Conservation (phyloP, 2,113 vertebrate genomes). For the Phaetusa simplex region DNA sequence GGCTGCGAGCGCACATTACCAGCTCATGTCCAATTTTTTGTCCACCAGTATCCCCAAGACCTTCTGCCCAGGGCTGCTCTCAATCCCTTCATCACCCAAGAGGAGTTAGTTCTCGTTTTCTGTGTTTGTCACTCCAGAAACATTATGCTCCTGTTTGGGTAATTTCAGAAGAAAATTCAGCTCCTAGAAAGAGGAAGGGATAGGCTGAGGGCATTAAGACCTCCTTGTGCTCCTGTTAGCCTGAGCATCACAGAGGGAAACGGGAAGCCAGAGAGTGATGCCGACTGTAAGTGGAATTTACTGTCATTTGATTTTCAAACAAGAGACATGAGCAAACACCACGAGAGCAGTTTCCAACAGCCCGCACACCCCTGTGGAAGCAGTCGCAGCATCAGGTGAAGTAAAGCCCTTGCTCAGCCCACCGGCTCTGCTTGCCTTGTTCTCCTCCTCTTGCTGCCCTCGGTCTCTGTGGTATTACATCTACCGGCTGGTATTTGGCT, state of each 20-base stretch:
- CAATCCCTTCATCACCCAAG: background rate
- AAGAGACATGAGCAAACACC: background rate
- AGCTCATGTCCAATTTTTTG: accelerated
- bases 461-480: background rate
- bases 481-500: accelerated
- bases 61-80: background rate
- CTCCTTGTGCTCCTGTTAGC: background rate
- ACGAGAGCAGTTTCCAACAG: background rate
- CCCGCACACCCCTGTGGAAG: background rate
- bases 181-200: background rate
- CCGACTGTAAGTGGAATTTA: background rate
- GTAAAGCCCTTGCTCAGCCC: background rate
- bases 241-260: background rate
- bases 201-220: background rate
- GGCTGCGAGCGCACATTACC: accelerated
- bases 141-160: background rate
- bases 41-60: background rate
- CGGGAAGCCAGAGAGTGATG: background rate
- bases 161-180: background rate
- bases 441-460: background rate
- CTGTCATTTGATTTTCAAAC: background rate
- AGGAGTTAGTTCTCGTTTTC: background rate
- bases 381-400: background rate
- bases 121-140: background rate
- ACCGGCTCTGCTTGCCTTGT: background rate